Evolutionary conservation across 2,888 invertebrate genomes (phyloP).

Genomic region (Melieria picta): DNA sequence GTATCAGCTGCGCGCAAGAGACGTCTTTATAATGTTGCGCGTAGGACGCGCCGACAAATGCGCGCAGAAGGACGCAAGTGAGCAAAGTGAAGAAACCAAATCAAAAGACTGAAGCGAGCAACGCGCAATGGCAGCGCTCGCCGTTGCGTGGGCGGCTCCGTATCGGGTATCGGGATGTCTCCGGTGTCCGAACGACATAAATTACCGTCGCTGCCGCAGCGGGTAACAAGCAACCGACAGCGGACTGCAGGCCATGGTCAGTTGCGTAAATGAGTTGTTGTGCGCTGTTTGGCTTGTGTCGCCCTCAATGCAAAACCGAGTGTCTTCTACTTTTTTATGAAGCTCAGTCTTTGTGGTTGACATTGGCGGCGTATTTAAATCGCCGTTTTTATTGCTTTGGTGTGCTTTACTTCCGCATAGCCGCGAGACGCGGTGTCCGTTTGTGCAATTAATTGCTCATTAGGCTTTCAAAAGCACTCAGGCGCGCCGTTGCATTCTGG

Average conservation of each 20-base stretch:
- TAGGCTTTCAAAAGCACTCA: slow-evolving; percentile 14
- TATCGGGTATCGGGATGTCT: slow-evolving; percentile 8
- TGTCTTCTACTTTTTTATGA: no score
- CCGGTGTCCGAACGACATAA: slow-evolving; percentile 27
- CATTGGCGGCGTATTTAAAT: no score
- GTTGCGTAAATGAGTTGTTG: no score
- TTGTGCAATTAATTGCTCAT: slow-evolving; percentile 29
- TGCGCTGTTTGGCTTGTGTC: no score
- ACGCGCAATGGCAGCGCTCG: slow-evolving; percentile 12
- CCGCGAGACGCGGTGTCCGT: no score
- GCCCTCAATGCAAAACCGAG: no score
- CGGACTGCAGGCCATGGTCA: no score
- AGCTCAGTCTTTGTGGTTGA: no score
- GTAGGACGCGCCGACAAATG: neutral
- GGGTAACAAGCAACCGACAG: neutral
- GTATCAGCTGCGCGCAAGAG: neutral
- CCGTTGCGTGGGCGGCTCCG: slow-evolving; percentile 14
- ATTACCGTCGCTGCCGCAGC: slow-evolving; percentile 9
- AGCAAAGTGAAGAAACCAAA: slow-evolving; percentile 4
- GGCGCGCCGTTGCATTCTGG: no score
- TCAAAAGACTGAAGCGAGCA: neutral
- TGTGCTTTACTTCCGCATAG: no score
- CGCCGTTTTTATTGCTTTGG: no score
- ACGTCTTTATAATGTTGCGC: slow-evolving; percentile 23
- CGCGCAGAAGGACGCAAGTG: neutral